Evolutionary conservation across 2,888 invertebrate species (phyloP).

Genomic region (Tortrix viridana): DNA sequence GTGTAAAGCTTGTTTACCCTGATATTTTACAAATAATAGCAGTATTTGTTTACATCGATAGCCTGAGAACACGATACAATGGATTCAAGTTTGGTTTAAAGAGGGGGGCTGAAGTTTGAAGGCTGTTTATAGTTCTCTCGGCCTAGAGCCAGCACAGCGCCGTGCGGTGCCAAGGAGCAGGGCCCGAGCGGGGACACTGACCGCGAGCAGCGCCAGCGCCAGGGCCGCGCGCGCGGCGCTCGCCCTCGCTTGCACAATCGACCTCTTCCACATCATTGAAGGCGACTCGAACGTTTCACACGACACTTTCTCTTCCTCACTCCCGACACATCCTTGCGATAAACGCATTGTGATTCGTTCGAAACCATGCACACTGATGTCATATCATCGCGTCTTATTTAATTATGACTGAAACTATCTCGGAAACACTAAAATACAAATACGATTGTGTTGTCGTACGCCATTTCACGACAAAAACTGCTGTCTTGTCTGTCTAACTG

Average conservation of each 20-base stretch:
- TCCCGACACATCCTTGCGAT: slow-evolving; percentile 52
- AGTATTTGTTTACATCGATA: not conserved
- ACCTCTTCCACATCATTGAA: slow-evolving; percentile 83
- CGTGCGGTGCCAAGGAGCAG: too few species aligned
- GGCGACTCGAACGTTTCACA: slow-evolving; percentile 78
- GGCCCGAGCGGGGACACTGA: slow-evolving; percentile 50
- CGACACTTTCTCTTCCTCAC: slow-evolving; percentile 79
- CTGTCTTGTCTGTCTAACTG: slow-evolving; percentile 32
- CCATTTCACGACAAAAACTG: slow-evolving; percentile 32
- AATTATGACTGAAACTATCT: slow-evolving; percentile 16
- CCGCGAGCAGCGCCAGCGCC: slow-evolving; percentile 61
- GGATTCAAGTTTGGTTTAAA: not conserved
- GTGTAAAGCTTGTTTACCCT: not conserved
- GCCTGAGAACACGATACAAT: not conserved
- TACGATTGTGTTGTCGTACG: slow-evolving; percentile 37
- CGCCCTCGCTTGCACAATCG: slow-evolving; percentile 77
- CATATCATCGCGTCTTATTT: slow-evolving; percentile 55
- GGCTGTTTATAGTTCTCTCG: not conserved
- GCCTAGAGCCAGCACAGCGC: not conserved
- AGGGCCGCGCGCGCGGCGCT: slow-evolving; percentile 52
- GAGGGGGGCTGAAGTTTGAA: not conserved
- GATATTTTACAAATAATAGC: not conserved
- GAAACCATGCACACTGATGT: slow-evolving; percentile 46
- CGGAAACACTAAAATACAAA: slow-evolving; percentile 32
- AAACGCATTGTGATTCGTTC: slow-evolving; percentile 56